These are phyloP conservation scores for Hyposoter dolosus DNA, from an alignment of 2,888 invertebrate species.

Conservation along the genomic window DNA sequence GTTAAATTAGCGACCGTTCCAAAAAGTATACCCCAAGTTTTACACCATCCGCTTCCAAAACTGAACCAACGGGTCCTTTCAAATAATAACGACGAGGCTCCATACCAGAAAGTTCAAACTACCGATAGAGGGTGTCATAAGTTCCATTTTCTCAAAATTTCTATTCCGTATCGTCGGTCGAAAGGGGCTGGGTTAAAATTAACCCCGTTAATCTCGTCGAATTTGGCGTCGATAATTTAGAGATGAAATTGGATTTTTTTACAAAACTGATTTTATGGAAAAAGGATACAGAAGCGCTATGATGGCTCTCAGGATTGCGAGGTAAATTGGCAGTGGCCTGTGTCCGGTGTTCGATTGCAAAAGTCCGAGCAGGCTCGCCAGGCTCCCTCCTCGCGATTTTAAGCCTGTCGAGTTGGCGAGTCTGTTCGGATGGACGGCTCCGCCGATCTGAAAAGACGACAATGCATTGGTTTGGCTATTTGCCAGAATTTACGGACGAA, in stretches of 20 bases:
- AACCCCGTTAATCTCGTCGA: too few relatives aligned
- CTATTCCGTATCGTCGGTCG: too few relatives aligned
- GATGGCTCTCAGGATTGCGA: constrained; percentile 76
- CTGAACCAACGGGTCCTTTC: too few relatives aligned
- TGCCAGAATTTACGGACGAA: background rate
- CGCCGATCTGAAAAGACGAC: constrained; percentile 72
- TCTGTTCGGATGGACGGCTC: constrained; percentile 77
- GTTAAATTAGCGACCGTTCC: too few relatives aligned
- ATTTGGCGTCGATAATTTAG: too few relatives aligned
- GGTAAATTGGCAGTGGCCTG: constrained; percentile 79
- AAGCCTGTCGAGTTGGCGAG: constrained; percentile 75
- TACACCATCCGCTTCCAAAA: too few relatives aligned
- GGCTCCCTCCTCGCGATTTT: constrained; percentile 73
- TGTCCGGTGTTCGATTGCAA: constrained; percentile 79
- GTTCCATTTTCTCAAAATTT: too few relatives aligned
- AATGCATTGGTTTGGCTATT: background rate
- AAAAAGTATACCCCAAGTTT: too few relatives aligned
- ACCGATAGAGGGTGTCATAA: too few relatives aligned
- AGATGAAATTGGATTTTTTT: background rate
- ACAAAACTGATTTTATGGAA: background rate
- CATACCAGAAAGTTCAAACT: too few relatives aligned
- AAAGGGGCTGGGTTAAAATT: too few relatives aligned
- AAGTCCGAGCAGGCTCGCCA: constrained; percentile 77
- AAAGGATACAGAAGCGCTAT: constrained; percentile 79
- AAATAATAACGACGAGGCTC: too few relatives aligned